Conservation (phyloP, 1,140 invertebrate genomes). For the Ostrea denselamellosa region DNA sequence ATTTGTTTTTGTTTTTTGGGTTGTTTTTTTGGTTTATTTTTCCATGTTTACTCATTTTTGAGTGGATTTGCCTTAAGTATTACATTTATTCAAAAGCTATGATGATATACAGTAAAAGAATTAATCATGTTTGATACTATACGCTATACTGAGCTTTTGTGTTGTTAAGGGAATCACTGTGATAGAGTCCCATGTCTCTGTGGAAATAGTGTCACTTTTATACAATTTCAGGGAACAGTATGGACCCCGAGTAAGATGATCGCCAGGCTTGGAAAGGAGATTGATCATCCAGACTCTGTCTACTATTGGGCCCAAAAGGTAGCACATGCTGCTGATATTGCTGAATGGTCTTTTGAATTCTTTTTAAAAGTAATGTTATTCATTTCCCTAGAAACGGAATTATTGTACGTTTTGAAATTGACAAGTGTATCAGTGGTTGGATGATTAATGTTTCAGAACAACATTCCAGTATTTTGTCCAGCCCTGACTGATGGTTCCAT, state of each 20-base stretch:
- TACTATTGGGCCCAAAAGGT: slow-evolving; percentile 97
- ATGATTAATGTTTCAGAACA: slow-evolving; percentile 82
- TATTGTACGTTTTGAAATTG: too few species aligned
- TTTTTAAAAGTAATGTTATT: background rate
- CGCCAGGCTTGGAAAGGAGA: slow-evolving; percentile 90
- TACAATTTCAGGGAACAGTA: slow-evolving; percentile 81
- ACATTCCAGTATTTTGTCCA: slow-evolving; percentile 98
- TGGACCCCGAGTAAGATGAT: slow-evolving; percentile 98
- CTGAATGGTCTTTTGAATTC: background rate
- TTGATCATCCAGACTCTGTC: slow-evolving; percentile 94
- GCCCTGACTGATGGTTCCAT: slow-evolving; percentile 98
- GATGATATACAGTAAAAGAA: slow-evolving; percentile 13
- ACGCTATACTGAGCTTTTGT: slow-evolving; percentile 33
- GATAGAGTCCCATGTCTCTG: background rate
- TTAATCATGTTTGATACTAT: background rate
- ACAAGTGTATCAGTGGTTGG: background rate
- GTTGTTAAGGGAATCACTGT: background rate
- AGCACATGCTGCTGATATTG: background rate
- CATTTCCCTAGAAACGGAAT: background rate
- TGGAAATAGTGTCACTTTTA: background rate
- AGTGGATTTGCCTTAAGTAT: background rate
- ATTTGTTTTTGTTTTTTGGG: too few species aligned
- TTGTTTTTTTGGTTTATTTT: too few species aligned
- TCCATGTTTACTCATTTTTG: background rate
- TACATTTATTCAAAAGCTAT: background rate